Evolutionary conservation across 2,113 vertebrate genomes (phyloP), one percentile per base, ranked within the genome.

Genomic region (Esox niger): DNA sequence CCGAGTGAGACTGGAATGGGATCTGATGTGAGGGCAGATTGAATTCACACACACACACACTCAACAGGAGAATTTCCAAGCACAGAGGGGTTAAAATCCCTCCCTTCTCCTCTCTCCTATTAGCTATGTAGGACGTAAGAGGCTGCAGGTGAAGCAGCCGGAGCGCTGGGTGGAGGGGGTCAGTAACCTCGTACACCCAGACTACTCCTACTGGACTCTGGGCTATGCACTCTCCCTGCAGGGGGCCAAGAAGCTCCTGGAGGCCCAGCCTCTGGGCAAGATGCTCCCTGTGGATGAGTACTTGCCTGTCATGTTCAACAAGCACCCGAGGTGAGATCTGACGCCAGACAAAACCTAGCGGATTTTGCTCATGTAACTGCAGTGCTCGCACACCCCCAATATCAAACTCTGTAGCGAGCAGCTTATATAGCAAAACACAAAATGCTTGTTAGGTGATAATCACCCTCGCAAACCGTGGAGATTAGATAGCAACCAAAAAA

Each of bases 211-310:
- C 61, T 97, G 95, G 95, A 97, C 95, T 0, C 75, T 97, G 82
- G 95, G 93, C 25, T 96, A 98, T 0, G 84, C 76, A 8, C 90
- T 95, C 75, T 95, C 95, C 1, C 84, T 93, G 74, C 88, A 86
- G 0, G 95, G 95, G 2, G 94, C 94, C n/a, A 89, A 84, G 78
- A 98, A 95, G 62, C 91, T 96, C 23, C 86, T 95, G 0, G 83
- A 82, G 71, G 93, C 92, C 0, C 66, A 94, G 56, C 94, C 94
- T 2, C 91, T 96, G 17, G 68, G 86, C 78, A 96, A 95, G 85
- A 95, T 96, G 94, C 80, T 96, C 62, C 95, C 95, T 0, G 94
- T 96, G 33, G 95, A 96, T 27, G 95, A 96, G 78, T 96, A 95
- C 56, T 86, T 96, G 64, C 95, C 95, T 0, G 74, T 96, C 78